Evolutionary conservation across 2,888 invertebrate species (phyloP).

Genomic region (Torymus auratus): DNA sequence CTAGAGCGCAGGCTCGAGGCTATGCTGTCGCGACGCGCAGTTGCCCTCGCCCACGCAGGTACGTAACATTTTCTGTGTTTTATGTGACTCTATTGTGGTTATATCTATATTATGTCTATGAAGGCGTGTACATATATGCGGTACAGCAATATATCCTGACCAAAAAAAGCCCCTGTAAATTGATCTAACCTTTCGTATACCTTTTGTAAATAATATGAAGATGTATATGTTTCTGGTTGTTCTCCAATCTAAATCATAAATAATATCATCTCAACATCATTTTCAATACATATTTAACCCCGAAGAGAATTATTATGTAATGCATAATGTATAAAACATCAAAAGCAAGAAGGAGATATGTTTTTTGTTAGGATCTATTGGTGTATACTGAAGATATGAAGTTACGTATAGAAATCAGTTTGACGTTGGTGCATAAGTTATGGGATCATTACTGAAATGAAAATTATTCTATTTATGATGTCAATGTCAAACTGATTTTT

Average conservation of each 20-base stretch:
- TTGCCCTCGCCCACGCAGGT: conserved; percentile 89
- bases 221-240: too few relatives aligned
- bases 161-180: neutral
- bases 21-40: conserved; percentile 91
- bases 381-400: neutral
- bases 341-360: too few relatives aligned
- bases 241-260: too few relatives aligned
- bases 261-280: too few relatives aligned
- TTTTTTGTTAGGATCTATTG: too few relatives aligned
- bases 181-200: too few relatives aligned
- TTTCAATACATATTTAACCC: too few relatives aligned
- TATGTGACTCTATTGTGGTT: neutral
- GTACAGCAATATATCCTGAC: neutral
- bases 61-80: conserved; percentile 64
- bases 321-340: too few relatives aligned
- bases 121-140: neutral
- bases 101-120: neutral
- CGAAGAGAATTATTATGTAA: too few relatives aligned
- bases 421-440: too few relatives aligned
- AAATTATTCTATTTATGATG: neutral
- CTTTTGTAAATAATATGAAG: too few relatives aligned
- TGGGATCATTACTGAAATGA: too few relatives aligned
- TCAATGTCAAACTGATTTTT: neutral
- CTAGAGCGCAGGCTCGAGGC: conserved; percentile 92
- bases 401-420: neutral